Evolutionary conservation across 1,140 invertebrate species (phyloP).

Genomic region (Cydia strobilella): DNA sequence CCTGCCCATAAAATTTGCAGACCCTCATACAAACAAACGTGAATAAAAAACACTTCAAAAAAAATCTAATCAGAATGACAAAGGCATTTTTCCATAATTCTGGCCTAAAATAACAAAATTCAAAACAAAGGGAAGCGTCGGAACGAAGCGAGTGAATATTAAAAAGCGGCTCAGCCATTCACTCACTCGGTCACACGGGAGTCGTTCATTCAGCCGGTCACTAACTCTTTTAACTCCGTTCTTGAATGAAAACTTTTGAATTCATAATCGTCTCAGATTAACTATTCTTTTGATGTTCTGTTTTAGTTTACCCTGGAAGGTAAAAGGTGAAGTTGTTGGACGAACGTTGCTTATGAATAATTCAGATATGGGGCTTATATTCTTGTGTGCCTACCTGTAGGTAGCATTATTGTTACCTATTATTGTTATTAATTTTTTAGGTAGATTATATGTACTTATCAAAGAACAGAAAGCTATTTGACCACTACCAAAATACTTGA

Average conservation of each 20-base stretch:
- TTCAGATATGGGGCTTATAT: too few relatives aligned
- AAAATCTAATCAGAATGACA: slow-evolving; percentile 31
- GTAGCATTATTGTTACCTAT: too few relatives aligned
- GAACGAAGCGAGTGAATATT: slow-evolving; percentile 37
- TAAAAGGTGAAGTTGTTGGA: not conserved
- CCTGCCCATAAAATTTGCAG: not conserved
- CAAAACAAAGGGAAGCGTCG: slow-evolving; percentile 23
- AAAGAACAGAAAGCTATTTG: too few relatives aligned
- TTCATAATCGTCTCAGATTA: slow-evolving; percentile 24
- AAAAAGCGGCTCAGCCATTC: slow-evolving; percentile 41
- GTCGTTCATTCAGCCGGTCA: slow-evolving; percentile 42
- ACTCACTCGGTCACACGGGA: slow-evolving; percentile 42
- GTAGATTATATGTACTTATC: too few relatives aligned
- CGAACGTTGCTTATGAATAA: not conserved
- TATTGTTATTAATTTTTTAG: too few relatives aligned
- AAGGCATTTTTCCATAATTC: slow-evolving; percentile 26
- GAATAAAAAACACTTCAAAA: slow-evolving; percentile 2
- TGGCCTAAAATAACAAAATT: slow-evolving; percentile 24
- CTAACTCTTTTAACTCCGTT: slow-evolving; percentile 29
- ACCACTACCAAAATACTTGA: too few relatives aligned
- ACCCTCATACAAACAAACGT: not conserved
- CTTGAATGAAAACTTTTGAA: slow-evolving; percentile 28
- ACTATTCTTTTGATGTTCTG: slow-evolving; percentile 30
- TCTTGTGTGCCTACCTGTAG: too few relatives aligned
- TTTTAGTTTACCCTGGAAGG: not conserved